These are phyloP conservation scores for Leptobrachium leishanense DNA, from an alignment of 2,113 vertebrate genomes.

Conservation along the genomic window DNA sequence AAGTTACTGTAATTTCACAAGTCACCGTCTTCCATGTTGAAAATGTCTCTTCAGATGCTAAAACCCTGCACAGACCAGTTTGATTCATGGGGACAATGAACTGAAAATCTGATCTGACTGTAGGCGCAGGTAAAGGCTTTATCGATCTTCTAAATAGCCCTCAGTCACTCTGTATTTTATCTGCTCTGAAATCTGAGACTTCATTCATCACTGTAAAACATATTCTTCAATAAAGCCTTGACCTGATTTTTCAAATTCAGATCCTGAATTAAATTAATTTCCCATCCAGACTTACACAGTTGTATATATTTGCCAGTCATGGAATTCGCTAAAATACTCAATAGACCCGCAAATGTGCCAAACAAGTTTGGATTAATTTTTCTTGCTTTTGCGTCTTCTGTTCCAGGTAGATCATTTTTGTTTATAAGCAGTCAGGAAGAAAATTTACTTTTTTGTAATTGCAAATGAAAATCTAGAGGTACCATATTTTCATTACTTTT, in stretches of 20 bases:
- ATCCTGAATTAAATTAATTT: conserved; percentile 37
- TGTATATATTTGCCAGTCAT: conserved; percentile 34
- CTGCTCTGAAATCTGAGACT: conserved; percentile 39
- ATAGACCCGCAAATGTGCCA: too few relatives aligned
- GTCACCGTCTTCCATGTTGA: not conserved
- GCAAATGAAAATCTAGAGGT: too few relatives aligned
- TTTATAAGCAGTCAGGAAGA: too few relatives aligned
- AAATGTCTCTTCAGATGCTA: conserved; percentile 18
- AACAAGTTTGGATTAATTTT: too few relatives aligned
- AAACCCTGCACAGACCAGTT: conserved; percentile 15
- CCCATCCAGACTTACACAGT: conserved; percentile 24
- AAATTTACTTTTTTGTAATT: too few relatives aligned
- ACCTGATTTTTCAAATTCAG: conserved; percentile 42
- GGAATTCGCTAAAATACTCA: too few relatives aligned
- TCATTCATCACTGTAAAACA: conserved; percentile 48
- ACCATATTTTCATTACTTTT: too few relatives aligned
- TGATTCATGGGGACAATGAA: conserved; percentile 45
- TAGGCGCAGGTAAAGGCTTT: conserved; percentile 37
- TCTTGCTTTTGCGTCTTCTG: too few relatives aligned
- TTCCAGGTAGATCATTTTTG: too few relatives aligned
- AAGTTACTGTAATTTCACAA: not conserved
- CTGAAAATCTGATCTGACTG: conserved; percentile 40
- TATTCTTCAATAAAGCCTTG: conserved; percentile 42
- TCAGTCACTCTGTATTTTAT: conserved; percentile 37
- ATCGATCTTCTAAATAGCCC: conserved; percentile 44